Evolutionary conservation across 2,888 invertebrate species (phyloP).

Genomic region (Subacronicta megacephala): DNA sequence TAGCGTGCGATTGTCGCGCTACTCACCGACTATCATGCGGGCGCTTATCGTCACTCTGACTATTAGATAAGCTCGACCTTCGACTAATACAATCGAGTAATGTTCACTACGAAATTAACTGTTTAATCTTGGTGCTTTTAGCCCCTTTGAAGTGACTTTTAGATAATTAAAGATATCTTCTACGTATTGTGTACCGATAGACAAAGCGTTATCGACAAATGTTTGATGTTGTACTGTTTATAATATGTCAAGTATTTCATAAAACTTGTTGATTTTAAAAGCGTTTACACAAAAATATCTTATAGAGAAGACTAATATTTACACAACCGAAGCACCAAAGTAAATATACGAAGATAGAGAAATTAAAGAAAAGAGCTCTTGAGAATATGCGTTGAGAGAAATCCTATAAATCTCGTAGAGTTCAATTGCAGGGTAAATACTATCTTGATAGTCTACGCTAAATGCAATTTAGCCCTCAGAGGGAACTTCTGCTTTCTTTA

Average conservation of each 20-base stretch:
- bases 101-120: conserved; percentile 44
- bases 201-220: conserved; percentile 5
- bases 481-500: conserved; percentile 53
- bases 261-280: too few species aligned
- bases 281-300: too few species aligned
- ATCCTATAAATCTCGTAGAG: conserved; percentile 72
- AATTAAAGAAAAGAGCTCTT: conserved; percentile 55
- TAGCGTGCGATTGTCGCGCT: conserved; percentile 39
- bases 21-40: conserved; percentile 66
- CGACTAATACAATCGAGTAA: conserved; percentile 46
- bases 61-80: conserved; percentile 68
- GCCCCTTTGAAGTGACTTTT: conserved; percentile 38
- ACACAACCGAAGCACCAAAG: conserved; percentile 36
- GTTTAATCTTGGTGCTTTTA: conserved; percentile 11
- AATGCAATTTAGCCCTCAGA: conserved; percentile 71
- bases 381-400: conserved; percentile 64
- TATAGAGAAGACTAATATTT: conserved; percentile 42
- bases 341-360: conserved; percentile 55
- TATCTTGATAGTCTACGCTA: conserved; percentile 69
- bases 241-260: too few species aligned
- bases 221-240: neutral
- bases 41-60: conserved; percentile 64
- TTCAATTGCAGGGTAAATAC: conserved; percentile 76
- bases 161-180: conserved; percentile 18
- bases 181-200: conserved; percentile 3